These are phyloP conservation scores for Apodemus agrarius DNA, from an alignment of 2,797 vertebrate species.

Conservation along the genomic window DNA sequence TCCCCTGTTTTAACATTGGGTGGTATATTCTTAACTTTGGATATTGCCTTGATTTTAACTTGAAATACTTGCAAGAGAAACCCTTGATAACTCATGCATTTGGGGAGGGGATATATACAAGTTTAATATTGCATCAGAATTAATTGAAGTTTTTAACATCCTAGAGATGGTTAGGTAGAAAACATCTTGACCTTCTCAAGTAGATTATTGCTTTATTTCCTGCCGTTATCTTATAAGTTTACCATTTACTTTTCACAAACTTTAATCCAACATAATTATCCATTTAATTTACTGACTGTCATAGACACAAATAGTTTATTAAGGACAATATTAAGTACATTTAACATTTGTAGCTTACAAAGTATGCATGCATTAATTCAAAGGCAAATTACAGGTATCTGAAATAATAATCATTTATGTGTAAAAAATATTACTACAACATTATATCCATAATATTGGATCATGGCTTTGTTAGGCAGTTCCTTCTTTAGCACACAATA, in stretches of 20 bases:
- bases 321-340: background rate
- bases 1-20: background rate
- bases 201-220: background rate
- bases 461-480: background rate
- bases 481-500: background rate
- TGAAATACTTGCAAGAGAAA: slow-evolving; percentile 42
- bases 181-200: background rate
- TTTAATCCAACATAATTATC: background rate
- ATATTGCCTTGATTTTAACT: background rate
- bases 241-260: background rate
- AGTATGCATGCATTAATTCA: background rate
- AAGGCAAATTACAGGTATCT: background rate
- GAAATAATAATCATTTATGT: background rate
- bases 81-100: background rate
- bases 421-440: background rate
- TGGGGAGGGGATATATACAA: background rate
- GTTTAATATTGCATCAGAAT: slow-evolving; percentile 41
- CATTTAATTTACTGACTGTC: background rate
- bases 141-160: slow-evolving; percentile 11
- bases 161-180: background rate
- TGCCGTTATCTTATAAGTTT: background rate
- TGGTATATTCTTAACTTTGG: background rate
- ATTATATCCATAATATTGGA: background rate
- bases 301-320: background rate
- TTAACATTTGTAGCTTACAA: background rate